Evolutionary conservation across 2,888 invertebrate species (phyloP).

Genomic region (Seira sanloemensis): DNA sequence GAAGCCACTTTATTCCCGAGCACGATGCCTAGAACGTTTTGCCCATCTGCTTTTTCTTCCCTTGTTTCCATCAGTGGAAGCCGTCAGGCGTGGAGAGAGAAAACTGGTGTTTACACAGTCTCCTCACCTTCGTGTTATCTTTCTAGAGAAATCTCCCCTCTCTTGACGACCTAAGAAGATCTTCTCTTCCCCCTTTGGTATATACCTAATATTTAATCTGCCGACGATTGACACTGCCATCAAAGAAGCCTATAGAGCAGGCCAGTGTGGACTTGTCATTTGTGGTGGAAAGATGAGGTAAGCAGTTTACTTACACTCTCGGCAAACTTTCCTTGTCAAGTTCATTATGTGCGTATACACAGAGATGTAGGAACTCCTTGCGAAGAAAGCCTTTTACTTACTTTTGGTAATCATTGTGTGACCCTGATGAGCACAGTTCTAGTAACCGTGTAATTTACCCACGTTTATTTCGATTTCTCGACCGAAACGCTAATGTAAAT

Average conservation of each 20-base stretch:
- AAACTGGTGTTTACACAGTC: background rate
- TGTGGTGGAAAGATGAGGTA: background rate
- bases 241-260: background rate
- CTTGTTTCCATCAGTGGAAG: background rate
- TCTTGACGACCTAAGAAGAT: background rate
- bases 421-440: too few species aligned
- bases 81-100: background rate
- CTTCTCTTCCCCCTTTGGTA: background rate
- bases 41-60: background rate
- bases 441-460: too few species aligned
- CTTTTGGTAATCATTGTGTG: too few species aligned
- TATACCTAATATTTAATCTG: background rate
- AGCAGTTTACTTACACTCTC: background rate
- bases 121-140: background rate
- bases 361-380: background rate
- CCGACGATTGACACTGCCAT: background rate
- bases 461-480: too few species aligned
- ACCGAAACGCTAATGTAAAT: too few species aligned
- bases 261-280: too few species aligned
- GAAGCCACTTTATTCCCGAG: background rate
- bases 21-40: background rate
- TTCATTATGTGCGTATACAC: background rate
- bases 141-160: background rate
- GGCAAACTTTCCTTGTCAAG: background rate
- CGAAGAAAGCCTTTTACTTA: too few species aligned